Conservation (phyloP, 2,797 vertebrate genomes). For the Pipistrellus pygmaeus region DNA sequence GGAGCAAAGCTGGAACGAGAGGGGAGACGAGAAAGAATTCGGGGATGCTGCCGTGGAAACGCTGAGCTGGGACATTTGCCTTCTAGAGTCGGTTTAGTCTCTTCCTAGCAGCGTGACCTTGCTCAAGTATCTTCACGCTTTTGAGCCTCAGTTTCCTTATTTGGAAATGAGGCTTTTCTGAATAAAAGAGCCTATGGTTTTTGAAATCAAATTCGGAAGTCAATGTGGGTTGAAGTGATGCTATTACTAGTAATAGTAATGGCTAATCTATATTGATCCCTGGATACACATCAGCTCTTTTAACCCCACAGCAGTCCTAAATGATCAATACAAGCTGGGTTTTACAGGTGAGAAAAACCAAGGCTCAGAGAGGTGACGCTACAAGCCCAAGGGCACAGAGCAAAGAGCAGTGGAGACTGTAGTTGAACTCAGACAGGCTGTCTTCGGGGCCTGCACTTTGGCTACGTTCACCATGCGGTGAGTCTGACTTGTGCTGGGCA, state of each 20-base stretch:
- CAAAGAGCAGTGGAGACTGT: background rate
- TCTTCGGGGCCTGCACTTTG: background rate
- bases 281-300: background rate
- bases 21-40: background rate
- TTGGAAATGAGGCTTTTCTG: constrained; percentile 35
- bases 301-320: background rate
- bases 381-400: background rate
- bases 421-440: background rate
- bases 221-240: background rate
- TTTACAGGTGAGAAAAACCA: background rate
- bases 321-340: background rate
- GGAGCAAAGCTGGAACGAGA: background rate
- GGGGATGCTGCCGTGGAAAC: background rate
- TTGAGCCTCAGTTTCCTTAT: constrained; percentile 8
- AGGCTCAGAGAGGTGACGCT: background rate
- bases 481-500: background rate
- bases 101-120: background rate
- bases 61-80: background rate
- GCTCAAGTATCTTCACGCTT: constrained; percentile 10
- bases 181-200: background rate
- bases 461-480: background rate
- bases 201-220: constrained; percentile 52
- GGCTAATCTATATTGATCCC: background rate
- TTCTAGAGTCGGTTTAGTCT: background rate
- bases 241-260: too few species aligned